These are phyloP conservation scores for Oryzias javanicus DNA, from an alignment of 2,113 vertebrate genomes.

Conservation along the genomic window DNA sequence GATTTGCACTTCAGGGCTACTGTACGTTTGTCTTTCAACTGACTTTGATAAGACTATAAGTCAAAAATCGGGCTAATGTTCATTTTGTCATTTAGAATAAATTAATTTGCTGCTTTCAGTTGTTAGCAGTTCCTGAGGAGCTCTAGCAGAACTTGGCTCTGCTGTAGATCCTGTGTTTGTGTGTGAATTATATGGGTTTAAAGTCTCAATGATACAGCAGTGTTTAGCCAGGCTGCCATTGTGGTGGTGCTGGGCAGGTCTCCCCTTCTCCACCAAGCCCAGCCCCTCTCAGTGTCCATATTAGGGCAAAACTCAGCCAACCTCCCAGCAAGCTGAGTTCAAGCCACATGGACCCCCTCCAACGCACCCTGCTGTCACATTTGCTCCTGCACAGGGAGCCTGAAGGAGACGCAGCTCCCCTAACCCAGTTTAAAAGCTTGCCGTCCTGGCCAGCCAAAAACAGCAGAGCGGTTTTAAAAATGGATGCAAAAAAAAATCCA, in stretches of 20 bases:
- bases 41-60: too few species aligned
- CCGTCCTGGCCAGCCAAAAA: slow-evolving; percentile 50
- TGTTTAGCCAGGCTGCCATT: slow-evolving; percentile 57
- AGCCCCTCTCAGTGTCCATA: slow-evolving; percentile 57
- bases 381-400: slow-evolving; percentile 56
- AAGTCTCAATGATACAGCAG: slow-evolving; percentile 26
- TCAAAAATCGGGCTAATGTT: too few species aligned
- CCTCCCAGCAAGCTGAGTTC: slow-evolving; percentile 54
- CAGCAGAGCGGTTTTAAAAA: slow-evolving; percentile 47
- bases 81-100: too few species aligned
- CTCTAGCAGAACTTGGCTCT: too few species aligned
- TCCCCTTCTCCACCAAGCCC: slow-evolving; percentile 42
- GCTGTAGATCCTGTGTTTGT: slow-evolving; percentile 13
- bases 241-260: slow-evolving; percentile 54
- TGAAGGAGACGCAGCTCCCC: slow-evolving; percentile 51
- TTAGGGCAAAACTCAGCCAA: slow-evolving; percentile 70
- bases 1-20: too few species aligned
- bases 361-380: slow-evolving; percentile 64
- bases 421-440: slow-evolving; percentile 64
- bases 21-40: too few species aligned
- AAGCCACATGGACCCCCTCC: slow-evolving; percentile 24
- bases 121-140: too few species aligned
- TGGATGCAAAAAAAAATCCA: slow-evolving; percentile 20
- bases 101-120: too few species aligned
- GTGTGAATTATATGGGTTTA: slow-evolving; percentile 31